Base-by-base conservation (phyloP, 2,797 vertebrate genomes). In the Xiphorhynchus erythropygius region DNA sequence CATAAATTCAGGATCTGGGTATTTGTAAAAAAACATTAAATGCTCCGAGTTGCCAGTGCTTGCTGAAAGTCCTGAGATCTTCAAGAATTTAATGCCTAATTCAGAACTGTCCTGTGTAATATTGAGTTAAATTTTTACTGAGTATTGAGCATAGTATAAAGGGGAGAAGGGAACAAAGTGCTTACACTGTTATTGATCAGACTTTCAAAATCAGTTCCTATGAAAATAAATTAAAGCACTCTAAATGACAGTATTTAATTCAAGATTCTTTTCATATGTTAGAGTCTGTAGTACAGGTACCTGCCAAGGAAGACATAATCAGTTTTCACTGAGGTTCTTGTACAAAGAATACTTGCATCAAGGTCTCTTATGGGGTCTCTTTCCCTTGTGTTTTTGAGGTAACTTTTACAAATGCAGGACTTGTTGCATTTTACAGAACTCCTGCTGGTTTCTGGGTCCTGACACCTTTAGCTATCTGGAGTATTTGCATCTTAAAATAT, bases 401-500 rank as follows among this genome's bases (percentile, higher is more conserved):
- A 88, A 76, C 63, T 79, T 88, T 84, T 56, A 63, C 67, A 95
- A 88, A 84, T 50, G 46, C 67, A 88, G 50, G 39, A 55, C 32
- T 44, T 14, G 10, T 25, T 88, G 91, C 71, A 87, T 84, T 86
- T 86, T 90, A 79, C 14, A 90, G 89, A 93, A 30, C 50, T 95
- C 93, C 87, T 90, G 89, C 80, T 96, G 80, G 8, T 90, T 93
- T 73, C 79, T 90, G 60, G 4, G 46, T 74, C 50, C 52, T 91
- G 56, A 80, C 80, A 84, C 70, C 56, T 90, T 93, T 71, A 57
- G 44, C 52, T 95, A 90, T 96, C 87, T 81, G 74, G 44, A 88
- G 11, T 63, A 89, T 92, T 92, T 95, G 70, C 91, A 97, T 86
- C 89, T 84, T 94, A 88, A 91, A 95, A 93, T 95, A 95, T 85